These are phyloP conservation scores for Gadopsis marmoratus DNA, from an alignment of 2,797 vertebrate species.

Conservation along the genomic window DNA sequence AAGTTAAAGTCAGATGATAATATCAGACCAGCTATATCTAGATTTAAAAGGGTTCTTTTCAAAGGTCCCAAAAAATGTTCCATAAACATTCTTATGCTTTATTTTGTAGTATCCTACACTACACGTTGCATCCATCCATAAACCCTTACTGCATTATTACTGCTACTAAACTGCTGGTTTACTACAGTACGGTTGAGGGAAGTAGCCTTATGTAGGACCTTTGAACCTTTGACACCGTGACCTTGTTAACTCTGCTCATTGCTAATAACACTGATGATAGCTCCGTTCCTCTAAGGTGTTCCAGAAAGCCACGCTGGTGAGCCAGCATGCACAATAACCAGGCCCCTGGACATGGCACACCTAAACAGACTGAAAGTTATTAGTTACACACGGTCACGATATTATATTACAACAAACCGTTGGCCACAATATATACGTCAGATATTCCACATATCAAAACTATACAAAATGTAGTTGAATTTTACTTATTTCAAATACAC, in stretches of 20 bases:
- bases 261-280: background rate
- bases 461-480: background rate
- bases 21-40: background rate
- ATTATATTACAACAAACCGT: background rate
- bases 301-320: background rate
- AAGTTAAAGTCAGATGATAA: background rate
- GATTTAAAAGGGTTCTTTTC: background rate
- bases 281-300: background rate
- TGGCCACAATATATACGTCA: background rate
- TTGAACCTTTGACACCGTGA: too few species aligned
- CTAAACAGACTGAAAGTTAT: background rate
- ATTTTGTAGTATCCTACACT: too few species aligned
- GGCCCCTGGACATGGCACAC: background rate
- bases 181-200: background rate
- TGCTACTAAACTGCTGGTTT: background rate
- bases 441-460: background rate
- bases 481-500: background rate
- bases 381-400: background rate
- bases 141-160: background rate
- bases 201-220: background rate
- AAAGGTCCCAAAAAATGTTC: background rate
- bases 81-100: background rate
- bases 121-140: background rate
- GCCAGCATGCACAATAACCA: background rate
- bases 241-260: background rate